phyloP scores from a whole-genome alignment of 2,797 vertebrate species.

The Gadopsis marmoratus region DNA sequence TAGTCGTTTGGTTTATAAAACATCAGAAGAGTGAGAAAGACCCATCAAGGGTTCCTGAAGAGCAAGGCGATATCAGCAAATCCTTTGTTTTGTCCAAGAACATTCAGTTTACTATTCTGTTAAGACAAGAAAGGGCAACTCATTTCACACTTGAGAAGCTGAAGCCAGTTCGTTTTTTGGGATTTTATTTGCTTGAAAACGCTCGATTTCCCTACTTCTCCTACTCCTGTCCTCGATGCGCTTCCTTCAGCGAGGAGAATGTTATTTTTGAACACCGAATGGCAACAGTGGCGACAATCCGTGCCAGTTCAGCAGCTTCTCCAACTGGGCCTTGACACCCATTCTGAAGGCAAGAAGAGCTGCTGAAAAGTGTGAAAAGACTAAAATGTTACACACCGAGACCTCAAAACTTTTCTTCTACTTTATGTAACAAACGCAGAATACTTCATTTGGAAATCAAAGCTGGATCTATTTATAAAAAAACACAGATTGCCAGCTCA shows the following conservation, averaged over 20 bases:
- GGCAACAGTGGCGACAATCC: constrained; percentile 16
- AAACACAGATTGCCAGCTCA: background rate
- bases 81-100: background rate
- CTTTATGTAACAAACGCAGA: constrained; percentile 7
- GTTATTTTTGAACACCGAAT: constrained; percentile 26
- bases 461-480: constrained; percentile 18
- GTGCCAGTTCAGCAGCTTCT: constrained; percentile 8
- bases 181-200: background rate
- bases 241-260: constrained; percentile 5
- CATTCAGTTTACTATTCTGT: background rate
- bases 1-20: constrained; percentile 1
- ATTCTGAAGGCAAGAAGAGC: constrained; percentile 11
- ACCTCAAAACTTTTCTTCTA: constrained; percentile 2
- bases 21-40: background rate
- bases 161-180: background rate
- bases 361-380: constrained; percentile 18
- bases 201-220: constrained; percentile 7
- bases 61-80: background rate
- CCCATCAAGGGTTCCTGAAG: background rate
- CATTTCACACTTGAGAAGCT: background rate
- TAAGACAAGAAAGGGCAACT: background rate
- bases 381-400: background rate
- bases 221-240: constrained; percentile 13
- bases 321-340: constrained; percentile 20
- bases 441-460: background rate